phyloP scores from a whole-genome alignment of 1,140 invertebrate genomes.

The Bombus cullumanus region DNA sequence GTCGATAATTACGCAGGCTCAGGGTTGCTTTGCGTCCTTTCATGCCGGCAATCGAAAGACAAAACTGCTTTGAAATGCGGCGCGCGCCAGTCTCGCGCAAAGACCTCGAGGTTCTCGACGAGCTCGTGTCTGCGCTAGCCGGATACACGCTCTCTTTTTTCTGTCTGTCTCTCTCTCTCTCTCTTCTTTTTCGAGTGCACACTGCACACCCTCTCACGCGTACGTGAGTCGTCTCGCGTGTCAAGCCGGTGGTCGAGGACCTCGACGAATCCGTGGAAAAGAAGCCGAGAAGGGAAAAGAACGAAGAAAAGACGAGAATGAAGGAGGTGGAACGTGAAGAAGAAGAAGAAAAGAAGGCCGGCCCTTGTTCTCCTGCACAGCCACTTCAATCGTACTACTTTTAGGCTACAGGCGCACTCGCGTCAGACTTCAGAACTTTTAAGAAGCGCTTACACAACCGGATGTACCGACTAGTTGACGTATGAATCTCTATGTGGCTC shows the following conservation, averaged over 20 bases:
- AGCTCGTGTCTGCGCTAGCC: not conserved
- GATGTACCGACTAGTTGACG: constrained; percentile 34
- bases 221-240: constrained; percentile 53
- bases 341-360: constrained; percentile 2
- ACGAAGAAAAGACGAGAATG: constrained; percentile 15
- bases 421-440: constrained; percentile 55
- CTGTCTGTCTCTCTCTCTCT: no score
- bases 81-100: not conserved
- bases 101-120: not conserved
- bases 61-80: constrained; percentile 24
- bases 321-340: not conserved
- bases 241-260: constrained; percentile 17
- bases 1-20: constrained; percentile 33
- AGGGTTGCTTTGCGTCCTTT: constrained; percentile 4
- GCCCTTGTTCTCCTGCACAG: constrained; percentile 2
- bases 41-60: constrained; percentile 26
- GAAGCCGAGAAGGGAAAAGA: not conserved
- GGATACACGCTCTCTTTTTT: not conserved
- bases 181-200: constrained; percentile 32
- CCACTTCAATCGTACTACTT: constrained; percentile 40
- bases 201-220: constrained; percentile 10
- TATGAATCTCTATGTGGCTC: constrained; percentile 34
- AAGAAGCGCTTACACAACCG: constrained; percentile 53
- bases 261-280: not conserved
- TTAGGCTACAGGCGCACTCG: constrained; percentile 48